A percentile compares a stretch with the other conserved stretches of the same genome.
Conservation (phyloP, 2,797 vertebrate genomes). For the Crenuchus spilurus region DNA sequence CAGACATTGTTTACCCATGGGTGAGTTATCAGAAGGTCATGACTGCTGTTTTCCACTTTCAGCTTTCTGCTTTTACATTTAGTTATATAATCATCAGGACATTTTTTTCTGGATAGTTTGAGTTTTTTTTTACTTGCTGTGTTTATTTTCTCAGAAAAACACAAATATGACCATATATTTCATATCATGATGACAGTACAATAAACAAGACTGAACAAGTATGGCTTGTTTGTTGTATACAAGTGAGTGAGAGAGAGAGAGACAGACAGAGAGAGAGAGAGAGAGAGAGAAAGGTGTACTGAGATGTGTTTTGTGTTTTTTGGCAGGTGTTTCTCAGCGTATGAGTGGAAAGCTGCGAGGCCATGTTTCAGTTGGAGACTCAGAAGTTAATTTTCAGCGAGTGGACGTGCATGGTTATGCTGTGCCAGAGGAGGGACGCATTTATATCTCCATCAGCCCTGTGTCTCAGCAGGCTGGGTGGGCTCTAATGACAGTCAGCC, state of each 20-base stretch:
- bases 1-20: constrained; percentile 79
- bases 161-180: too few relatives aligned
- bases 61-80: neutral
- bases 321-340: constrained; percentile 71
- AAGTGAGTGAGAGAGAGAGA: too few relatives aligned
- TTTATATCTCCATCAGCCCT: constrained; percentile 80
- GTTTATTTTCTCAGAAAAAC: too few relatives aligned
- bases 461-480: constrained; percentile 72
- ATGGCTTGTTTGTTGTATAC: too few relatives aligned
- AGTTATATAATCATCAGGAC: too few relatives aligned
- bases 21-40: constrained; percentile 57
- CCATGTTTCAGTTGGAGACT: constrained; percentile 71
- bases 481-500: constrained; percentile 74
- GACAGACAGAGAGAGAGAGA: too few relatives aligned
- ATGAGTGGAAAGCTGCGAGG: constrained; percentile 84
- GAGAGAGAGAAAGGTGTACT: too few relatives aligned
- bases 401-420: constrained; percentile 81
- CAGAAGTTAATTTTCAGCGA: constrained; percentile 50
- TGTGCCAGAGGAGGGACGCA: constrained; percentile 79
- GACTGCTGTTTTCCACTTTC: neutral
- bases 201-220: too few relatives aligned
- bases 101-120: too few relatives aligned
- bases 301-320: too few relatives aligned
- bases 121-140: too few relatives aligned
- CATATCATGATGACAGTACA: too few relatives aligned